Base-by-base conservation (phyloP, 2,888 invertebrate genomes). In the Phaedon cochleariae region DNA sequence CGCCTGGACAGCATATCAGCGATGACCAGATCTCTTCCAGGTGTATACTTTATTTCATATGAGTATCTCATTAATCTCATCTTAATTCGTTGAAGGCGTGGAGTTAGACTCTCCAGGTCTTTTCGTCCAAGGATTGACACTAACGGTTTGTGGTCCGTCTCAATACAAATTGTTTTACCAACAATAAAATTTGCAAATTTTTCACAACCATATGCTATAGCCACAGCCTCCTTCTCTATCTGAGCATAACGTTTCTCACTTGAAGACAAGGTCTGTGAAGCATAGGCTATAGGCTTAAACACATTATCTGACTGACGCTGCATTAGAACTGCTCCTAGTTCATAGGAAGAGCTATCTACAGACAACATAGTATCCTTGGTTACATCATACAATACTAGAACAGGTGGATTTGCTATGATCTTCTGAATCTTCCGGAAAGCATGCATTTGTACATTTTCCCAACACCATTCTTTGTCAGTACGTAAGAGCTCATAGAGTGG, bases 101-200 rank as follows among this genome's bases (percentile, higher is more conserved):
- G 77, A 5, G 78, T 75, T 6, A 81, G 62, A 6, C 76, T 76
- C 64, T 74, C 74, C 21, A 81, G 60, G 29, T 68, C 46, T 65
- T 80, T 82, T 10, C 70, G 69, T 18, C 71, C 69, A 12, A 82
- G 58, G 10, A 82, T 59, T n/a, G 79, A 65, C 4, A 70, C 21
- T 31, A 68, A 63, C 17, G 61, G 62, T 29, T 66, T 65, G 41
- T 69, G 64, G 54, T 69, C 64, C 10, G 67, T 61, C 57, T 67
- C 64, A 15, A 66, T 41, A 59, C 82, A 79, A 15, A 68, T 20
- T 22, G n/a, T 21, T 15, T 64, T 45, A 37, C 62, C 64, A 34
- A 57, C 48, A 15, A 67, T 46, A 48, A 65, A 68, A 45, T 68
- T 63, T 12, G 20, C 29, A 62, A 65, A 65, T 62, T 73, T 73